phyloP scores from a whole-genome alignment of 2,113 vertebrate species.

The Sceloporus tristichus region DNA sequence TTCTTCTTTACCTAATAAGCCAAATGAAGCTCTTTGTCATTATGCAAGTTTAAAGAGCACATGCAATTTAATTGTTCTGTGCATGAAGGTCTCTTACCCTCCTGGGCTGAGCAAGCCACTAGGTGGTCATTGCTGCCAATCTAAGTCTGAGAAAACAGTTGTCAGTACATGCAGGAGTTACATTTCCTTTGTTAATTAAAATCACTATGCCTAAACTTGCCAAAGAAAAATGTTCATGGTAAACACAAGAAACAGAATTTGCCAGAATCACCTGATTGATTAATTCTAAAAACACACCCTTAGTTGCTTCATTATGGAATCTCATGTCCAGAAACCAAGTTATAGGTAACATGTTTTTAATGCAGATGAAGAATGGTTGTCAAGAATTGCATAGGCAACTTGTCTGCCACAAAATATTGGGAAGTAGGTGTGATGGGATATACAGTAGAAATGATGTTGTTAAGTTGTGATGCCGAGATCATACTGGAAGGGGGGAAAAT shows the following conservation, averaged over 20 bases:
- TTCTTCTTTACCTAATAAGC: constrained; percentile 49
- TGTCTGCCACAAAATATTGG: too few species aligned
- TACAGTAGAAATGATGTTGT: too few species aligned
- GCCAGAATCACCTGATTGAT: background rate
- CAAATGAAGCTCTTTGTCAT: constrained; percentile 37
- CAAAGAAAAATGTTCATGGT: constrained; percentile 12
- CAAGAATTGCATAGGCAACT: too few species aligned
- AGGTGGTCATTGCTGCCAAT: constrained; percentile 4
- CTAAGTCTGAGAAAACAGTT: constrained; percentile 4
- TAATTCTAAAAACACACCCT: constrained; percentile 18
- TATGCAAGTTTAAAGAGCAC: constrained; percentile 46
- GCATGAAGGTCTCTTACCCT: constrained; percentile 1
- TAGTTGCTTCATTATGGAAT: background rate
- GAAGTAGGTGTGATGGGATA: too few species aligned
- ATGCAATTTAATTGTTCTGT: constrained; percentile 39
- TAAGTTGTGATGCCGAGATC: too few species aligned
- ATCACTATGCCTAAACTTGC: background rate
- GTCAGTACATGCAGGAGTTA: background rate
- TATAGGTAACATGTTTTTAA: too few species aligned
- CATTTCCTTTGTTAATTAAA: constrained; percentile 23
- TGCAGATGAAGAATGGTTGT: too few species aligned
- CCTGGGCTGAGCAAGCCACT: constrained; percentile 28
- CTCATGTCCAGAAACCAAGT: background rate
- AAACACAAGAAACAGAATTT: constrained; percentile 10
- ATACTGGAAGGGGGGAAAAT: too few species aligned